Evolutionary conservation across 64 coral and sea anemone genomes (phyloP).

Genomic region (Catalaphyllia jardinei): DNA sequence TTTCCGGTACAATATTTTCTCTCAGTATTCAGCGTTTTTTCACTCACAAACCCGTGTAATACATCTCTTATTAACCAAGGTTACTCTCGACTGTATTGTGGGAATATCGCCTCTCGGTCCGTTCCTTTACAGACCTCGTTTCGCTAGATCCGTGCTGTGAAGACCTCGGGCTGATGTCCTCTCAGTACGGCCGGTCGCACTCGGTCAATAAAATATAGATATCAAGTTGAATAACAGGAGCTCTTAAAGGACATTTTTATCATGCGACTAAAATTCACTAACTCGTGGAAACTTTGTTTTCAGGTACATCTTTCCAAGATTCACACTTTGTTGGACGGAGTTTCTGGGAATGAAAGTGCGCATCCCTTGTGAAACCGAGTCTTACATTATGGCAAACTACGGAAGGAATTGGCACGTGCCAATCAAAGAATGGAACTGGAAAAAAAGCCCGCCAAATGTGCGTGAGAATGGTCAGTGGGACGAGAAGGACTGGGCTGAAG

Average conservation of each 20-base stretch:
- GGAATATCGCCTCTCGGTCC: too few species aligned
- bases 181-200: too few species aligned
- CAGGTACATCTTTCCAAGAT: conserved; percentile 98
- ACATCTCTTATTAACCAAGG: too few species aligned
- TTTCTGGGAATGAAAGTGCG: conserved; percentile 77
- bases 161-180: too few species aligned
- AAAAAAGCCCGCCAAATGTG: conserved; percentile 94
- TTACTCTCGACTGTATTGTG: too few species aligned
- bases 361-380: conserved; percentile 81
- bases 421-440: conserved; percentile 99
- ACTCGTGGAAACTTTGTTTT: neutral
- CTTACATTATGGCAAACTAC: conserved; percentile 95
- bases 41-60: too few species aligned
- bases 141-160: too few species aligned
- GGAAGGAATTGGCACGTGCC: conserved; percentile 75
- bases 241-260: neutral
- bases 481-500: conserved; percentile 85
- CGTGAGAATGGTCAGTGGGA: conserved; percentile 89
- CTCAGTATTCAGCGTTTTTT: too few species aligned
- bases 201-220: too few species aligned
- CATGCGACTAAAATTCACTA: too few species aligned
- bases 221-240: neutral
- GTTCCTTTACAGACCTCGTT: too few species aligned
- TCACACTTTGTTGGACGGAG: conserved; percentile 97
- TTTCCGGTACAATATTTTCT: too few species aligned